A percentile compares a stretch with the other conserved stretches of the same genome.
These are phyloP conservation scores for Homarus americanus DNA, from an alignment of 1,140 invertebrate genomes.

Conservation along the genomic window DNA sequence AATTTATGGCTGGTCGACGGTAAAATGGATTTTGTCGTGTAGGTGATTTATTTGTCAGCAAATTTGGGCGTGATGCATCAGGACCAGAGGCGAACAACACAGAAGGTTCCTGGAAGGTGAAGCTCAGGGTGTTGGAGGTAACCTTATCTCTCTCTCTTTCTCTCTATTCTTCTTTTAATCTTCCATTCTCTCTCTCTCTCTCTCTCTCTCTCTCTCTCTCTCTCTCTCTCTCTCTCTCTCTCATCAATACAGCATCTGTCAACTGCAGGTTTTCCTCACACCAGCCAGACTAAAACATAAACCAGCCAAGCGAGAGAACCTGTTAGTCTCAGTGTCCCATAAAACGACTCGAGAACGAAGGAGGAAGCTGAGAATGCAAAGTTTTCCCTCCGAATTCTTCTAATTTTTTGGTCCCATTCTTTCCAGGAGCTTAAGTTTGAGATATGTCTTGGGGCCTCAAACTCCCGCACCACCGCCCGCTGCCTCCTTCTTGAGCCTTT, in stretches of 20 bases:
- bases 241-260: no score
- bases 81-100: no score
- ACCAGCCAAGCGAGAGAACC: background rate
- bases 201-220: background rate
- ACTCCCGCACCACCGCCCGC: background rate
- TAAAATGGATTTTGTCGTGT: background rate
- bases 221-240: conserved; percentile 5
- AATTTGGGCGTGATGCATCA: no score
- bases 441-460: background rate
- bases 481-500: background rate
- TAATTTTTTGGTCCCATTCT: background rate
- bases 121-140: background rate
- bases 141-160: no score
- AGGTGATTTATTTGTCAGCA: background rate
- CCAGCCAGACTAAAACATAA: background rate
- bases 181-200: no score
- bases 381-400: background rate
- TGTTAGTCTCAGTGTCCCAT: background rate
- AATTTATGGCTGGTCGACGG: background rate
- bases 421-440: background rate
- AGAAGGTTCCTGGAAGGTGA: background rate
- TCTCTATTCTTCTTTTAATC: no score
- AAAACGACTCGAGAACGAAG: background rate
- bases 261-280: background rate
- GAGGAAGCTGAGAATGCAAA: background rate